These are phyloP conservation scores for Odontocerum albicorne DNA, from an alignment of 2,888 invertebrate species.

Conservation along the genomic window DNA sequence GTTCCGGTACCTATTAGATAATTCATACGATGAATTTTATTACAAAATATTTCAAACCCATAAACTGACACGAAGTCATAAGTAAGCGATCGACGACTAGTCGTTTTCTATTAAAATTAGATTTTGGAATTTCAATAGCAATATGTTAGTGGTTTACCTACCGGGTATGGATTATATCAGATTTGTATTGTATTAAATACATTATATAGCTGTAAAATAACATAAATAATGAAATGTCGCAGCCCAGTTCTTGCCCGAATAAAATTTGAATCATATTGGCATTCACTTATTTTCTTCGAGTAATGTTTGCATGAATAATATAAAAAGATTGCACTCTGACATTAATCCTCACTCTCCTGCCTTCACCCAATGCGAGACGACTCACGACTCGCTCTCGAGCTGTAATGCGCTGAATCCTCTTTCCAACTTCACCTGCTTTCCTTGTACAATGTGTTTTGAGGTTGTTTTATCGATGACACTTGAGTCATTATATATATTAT, in stretches of 20 bases:
- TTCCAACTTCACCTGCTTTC: slow-evolving; percentile 6
- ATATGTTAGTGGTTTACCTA: slow-evolving; percentile 30
- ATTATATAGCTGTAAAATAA: slow-evolving; percentile 19
- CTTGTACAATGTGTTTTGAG: too few species aligned
- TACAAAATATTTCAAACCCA: slow-evolving; percentile 4
- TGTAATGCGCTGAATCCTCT: slow-evolving; percentile 9
- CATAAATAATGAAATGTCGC: slow-evolving; percentile 21
- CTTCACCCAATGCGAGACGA: neutral
- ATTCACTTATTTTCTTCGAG: slow-evolving; percentile 25
- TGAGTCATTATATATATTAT: too few species aligned
- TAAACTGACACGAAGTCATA: slow-evolving; percentile 7
- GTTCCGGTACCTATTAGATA: slow-evolving; percentile 10
- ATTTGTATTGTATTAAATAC: slow-evolving; percentile 12
- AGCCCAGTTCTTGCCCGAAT: slow-evolving; percentile 28
- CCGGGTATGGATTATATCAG: slow-evolving; percentile 20
- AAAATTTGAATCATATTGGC: slow-evolving; percentile 26
- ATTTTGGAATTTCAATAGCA: slow-evolving; percentile 32
- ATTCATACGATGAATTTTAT: slow-evolving; percentile 4
- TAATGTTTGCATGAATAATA: slow-evolving; percentile 25
- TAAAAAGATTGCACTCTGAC: slow-evolving; percentile 18
- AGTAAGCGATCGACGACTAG: slow-evolving; percentile 19
- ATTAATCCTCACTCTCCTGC: neutral
- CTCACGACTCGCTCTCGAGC: slow-evolving; percentile 10
- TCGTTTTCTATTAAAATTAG: slow-evolving; percentile 26
- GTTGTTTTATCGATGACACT: too few species aligned